Base-by-base conservation (phyloP, 2,888 invertebrate species). In the Sarcophaga caerulescens region DNA sequence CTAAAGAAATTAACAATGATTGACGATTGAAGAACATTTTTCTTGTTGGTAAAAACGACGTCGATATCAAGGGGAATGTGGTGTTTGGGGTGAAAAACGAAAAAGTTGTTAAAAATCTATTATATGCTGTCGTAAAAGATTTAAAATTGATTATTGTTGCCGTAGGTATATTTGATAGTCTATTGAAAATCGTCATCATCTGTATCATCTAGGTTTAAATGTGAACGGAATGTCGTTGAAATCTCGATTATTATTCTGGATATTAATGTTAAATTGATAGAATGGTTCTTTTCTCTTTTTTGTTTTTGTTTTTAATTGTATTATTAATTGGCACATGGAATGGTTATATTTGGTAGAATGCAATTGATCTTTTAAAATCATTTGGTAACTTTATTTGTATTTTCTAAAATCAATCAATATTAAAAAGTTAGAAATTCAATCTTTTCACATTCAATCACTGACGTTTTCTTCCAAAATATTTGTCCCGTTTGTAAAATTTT, bases 401-500 rank as follows among this genome's bases (percentile, higher is more conserved):
- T 74, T 69, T 76, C n/a, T 21, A 52, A 23, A 19, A 21, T 11
- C 11, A 21, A 35, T 45, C 19, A 35, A 71, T 66, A n/a, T 65
- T 44, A 66, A 44, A 35, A 21, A 25, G 23, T 35, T 23, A n/a
- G 11, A 71, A 59, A 19, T 21, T 23, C 21, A 71, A 52, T 25
- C 6, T 44, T 44, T 12, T 44, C 66, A 65, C 65, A 74, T 52
- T 66, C 35, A 68, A 3, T 75, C n/a, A 69, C 68, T 92, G 91
- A 25, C 92, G 89, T 76, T 88, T 89, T 83, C 89, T 90, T 77
- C 91, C 91, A 75, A 92, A 92, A 88, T 92, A 92, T 82, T 91
- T 91, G 76, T 92, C 91, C 89, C 94, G 95, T 91, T 96, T 96
- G 80, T 95, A 95, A 93, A 96, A 97, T 70, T 94, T 94, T 45